These are phyloP conservation scores for Pachypanchax playfairii DNA, from an alignment of 2,113 vertebrate genomes.

Conservation along the genomic window DNA sequence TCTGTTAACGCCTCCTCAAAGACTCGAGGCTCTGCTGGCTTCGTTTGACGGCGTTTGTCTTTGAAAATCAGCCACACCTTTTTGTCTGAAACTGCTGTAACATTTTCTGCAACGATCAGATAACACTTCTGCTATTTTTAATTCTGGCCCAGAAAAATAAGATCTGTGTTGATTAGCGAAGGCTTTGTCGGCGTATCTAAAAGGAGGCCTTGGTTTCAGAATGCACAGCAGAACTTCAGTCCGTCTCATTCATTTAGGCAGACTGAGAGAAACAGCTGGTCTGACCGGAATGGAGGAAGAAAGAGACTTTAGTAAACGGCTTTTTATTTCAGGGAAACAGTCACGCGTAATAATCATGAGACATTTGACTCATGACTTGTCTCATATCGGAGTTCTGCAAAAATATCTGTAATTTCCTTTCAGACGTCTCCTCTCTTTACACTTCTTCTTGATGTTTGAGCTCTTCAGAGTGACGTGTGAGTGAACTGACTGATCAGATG, in stretches of 20 bases:
- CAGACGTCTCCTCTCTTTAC: slow-evolving; percentile 9
- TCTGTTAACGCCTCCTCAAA: slow-evolving; percentile 9
- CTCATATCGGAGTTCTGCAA: not conserved
- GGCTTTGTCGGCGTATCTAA: slow-evolving; percentile 56
- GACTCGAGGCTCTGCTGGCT: slow-evolving; percentile 50
- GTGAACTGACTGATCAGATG: slow-evolving; percentile 27
- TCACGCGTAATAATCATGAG: slow-evolving; percentile 18
- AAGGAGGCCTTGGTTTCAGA: slow-evolving; percentile 51
- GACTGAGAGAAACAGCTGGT: slow-evolving; percentile 19
- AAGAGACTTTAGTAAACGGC: slow-evolving; percentile 50
- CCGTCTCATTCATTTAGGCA: slow-evolving; percentile 29
- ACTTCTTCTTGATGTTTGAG: slow-evolving; percentile 30
- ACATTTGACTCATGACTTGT: not conserved
- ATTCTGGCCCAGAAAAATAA: slow-evolving; percentile 60
- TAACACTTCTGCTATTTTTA: slow-evolving; percentile 68
- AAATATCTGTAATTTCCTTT: slow-evolving; percentile 9
- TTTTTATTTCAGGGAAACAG: slow-evolving; percentile 58
- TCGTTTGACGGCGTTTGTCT: slow-evolving; percentile 55
- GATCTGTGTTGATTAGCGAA: slow-evolving; percentile 57
- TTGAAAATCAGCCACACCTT: slow-evolving; percentile 62
- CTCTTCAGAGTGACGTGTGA: slow-evolving; percentile 29
- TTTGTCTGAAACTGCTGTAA: slow-evolving; percentile 56
- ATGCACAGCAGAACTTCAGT: slow-evolving; percentile 14
- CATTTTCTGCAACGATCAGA: slow-evolving; percentile 60
- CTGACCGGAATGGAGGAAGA: slow-evolving; percentile 26